phyloP scores from a whole-genome alignment of 2,113 vertebrate genomes.

The Gnathonemus longibarbis region DNA sequence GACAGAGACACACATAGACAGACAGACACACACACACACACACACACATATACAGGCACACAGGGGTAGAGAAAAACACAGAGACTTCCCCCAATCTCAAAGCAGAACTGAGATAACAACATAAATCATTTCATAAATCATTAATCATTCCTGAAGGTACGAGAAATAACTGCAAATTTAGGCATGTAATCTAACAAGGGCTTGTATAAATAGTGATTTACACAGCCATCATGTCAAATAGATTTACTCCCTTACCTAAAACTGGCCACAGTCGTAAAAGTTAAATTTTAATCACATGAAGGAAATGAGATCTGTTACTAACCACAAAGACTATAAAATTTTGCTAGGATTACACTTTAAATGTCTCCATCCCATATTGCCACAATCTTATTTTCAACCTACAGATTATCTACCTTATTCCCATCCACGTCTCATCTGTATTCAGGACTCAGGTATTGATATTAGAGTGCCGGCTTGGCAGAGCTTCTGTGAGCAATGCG shows the following conservation, averaged over 20 bases:
- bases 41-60: neutral
- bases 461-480: neutral
- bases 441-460: neutral
- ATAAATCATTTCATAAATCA: neutral
- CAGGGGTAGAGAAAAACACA: neutral
- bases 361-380: neutral
- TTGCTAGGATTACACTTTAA: neutral
- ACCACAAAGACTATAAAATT: neutral
- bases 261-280: neutral
- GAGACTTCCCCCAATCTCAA: neutral
- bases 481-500: neutral
- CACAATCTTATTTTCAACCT: neutral
- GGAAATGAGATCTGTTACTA: neutral
- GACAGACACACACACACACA: neutral
- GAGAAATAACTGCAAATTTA: neutral
- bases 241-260: neutral
- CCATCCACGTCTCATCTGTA: neutral
- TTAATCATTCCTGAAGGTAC: neutral
- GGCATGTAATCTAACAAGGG: neutral
- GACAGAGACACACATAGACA: neutral
- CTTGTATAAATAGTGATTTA: neutral
- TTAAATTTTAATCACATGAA: neutral
- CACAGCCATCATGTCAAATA: neutral
- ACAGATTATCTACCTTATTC: neutral
- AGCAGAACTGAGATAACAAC: neutral